A percentile compares a stretch with the other conserved stretches of the same genome.
These are phyloP conservation scores for Cryptotermes secundus DNA, from an alignment of 1,140 invertebrate species.

Conservation along the genomic window DNA sequence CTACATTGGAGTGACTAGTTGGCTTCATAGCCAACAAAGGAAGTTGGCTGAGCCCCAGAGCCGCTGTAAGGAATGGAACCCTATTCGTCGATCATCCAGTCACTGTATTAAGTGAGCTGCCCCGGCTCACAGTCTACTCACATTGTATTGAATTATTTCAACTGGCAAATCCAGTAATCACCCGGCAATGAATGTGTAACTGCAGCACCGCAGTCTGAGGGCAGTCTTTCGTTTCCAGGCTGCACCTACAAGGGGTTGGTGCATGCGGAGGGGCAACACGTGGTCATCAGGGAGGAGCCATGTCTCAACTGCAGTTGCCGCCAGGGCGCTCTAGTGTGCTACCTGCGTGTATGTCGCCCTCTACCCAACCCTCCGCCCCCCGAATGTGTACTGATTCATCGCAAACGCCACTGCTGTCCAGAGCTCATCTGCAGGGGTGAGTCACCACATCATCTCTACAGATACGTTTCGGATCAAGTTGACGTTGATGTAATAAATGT, in stretches of 20 bases:
- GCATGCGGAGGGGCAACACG: slow-evolving; percentile 40
- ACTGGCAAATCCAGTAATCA: too few relatives aligned
- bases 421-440: slow-evolving; percentile 66
- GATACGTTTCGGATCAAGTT: too few relatives aligned
- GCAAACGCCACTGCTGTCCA: slow-evolving; percentile 69
- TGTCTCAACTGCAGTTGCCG: slow-evolving; percentile 75
- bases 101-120: too few relatives aligned
- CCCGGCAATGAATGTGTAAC: too few relatives aligned
- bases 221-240: not conserved
- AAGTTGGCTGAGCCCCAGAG: too few relatives aligned
- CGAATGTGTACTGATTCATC: slow-evolving; percentile 68
- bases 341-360: slow-evolving; percentile 70
- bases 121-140: too few relatives aligned
- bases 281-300: slow-evolving; percentile 70
- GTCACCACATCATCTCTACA: not conserved
- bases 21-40: too few relatives aligned
- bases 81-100: too few relatives aligned
- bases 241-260: slow-evolving; percentile 15
- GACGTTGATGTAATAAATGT: too few relatives aligned
- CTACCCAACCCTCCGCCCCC: slow-evolving; percentile 69
- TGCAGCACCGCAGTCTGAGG: not conserved
- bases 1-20: too few relatives aligned
- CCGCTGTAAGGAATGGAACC: too few relatives aligned
- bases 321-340: slow-evolving; percentile 69
- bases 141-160: too few relatives aligned